Evolutionary conservation across 1,140 invertebrate species (phyloP).

Genomic region (Ceratosolen fusciceps): DNA sequence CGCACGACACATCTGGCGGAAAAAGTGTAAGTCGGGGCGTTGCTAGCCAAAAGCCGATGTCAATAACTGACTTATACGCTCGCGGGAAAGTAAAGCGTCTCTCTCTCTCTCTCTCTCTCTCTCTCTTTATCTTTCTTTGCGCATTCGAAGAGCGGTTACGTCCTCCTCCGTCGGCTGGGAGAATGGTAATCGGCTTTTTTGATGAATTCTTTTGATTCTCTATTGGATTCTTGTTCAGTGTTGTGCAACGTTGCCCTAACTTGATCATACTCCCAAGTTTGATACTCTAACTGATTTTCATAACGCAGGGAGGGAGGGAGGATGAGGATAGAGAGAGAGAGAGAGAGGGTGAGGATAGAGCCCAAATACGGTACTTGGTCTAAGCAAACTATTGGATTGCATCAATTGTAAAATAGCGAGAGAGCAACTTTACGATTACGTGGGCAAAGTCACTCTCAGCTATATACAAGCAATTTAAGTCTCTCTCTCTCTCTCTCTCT

Average conservation of each 20-base stretch:
- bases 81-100: not conserved
- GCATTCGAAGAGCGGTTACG: conserved; percentile 7
- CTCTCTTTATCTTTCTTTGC: not conserved
- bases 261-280: not conserved
- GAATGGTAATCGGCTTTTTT: conserved; percentile 15
- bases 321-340: too few species aligned
- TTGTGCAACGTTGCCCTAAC: not conserved
- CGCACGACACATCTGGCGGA: not conserved
- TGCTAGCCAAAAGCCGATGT: conserved; percentile 19
- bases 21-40: conserved; percentile 12
- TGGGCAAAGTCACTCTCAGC: too few species aligned
- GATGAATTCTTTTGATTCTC: conserved; percentile 25
- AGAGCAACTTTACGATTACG: not conserved
- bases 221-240: conserved; percentile 10
- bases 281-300: not conserved
- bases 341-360: too few species aligned
- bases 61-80: conserved; percentile 32
- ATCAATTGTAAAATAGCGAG: not conserved
- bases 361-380: too few species aligned
- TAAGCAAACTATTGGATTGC: not conserved
- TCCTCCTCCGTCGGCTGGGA: not conserved
- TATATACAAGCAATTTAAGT: too few species aligned
- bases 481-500: too few species aligned
- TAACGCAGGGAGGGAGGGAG: too few species aligned
- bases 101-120: not conserved